Evolutionary conservation across 2,113 vertebrate genomes (phyloP), one percentile per base, ranked within the genome.

Genomic region (Empidonax traillii): DNA sequence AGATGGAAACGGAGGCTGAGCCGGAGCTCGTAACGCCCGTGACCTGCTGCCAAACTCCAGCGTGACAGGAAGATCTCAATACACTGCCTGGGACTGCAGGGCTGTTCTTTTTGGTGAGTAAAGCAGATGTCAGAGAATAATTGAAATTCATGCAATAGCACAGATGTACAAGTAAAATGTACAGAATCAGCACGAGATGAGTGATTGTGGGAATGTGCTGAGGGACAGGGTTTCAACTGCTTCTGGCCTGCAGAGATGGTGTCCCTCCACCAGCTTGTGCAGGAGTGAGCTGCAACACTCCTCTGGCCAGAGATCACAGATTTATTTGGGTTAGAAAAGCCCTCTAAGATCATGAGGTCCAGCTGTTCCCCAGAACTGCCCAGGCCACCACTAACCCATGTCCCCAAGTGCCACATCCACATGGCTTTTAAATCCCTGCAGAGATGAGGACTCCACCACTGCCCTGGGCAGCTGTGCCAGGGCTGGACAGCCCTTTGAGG

Each of bases 241-340:
- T 41, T 23, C 66, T 82, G 71, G 28, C 20, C 56, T 35, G 51
- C 35, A 19, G 62, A 14, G 47, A 23, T 41, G 1, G 0, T 39
- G 46, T 16, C 22, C 24, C 21, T 7, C 28, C 25, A 20, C 13
- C 37, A 55, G 58, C 80, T 7, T 33, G 11, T 59, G 49, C 44
- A 62, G 66, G 41, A 10, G 2, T 0, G 17, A 65, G 72, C 73
- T 49, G 90, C 65, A 37, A 12, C 10, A 2, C 10, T 61, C 41
- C 55, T 69, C 41, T 3, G 6, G 27, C 18, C 5, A 6, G 39
- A 35, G 11, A 9, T 17, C 71, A 69, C 0, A 0, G 19, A 21
- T 30, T 62, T 49, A 25, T 62, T n/a, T 55, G 22, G 31, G 22
- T n/a, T 25, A 23, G 51, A 55, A 73, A 73, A 41, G 52, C 39